A percentile compares a stretch with the other conserved stretches of the same genome.
These are phyloP conservation scores for Oryzias celebensis DNA, from an alignment of 2,113 vertebrate species.

Conservation along the genomic window DNA sequence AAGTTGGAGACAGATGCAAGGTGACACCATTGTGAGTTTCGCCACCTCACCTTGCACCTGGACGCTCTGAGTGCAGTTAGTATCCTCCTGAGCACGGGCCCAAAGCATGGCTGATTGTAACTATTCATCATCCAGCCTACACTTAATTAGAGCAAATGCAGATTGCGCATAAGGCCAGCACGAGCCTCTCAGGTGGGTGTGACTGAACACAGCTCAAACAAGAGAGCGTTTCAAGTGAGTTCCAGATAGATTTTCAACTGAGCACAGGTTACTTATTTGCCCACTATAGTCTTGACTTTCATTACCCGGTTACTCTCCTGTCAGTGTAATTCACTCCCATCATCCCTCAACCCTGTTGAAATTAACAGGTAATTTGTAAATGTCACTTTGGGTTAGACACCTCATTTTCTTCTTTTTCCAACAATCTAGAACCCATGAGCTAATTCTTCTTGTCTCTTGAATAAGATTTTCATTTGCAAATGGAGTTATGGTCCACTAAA, in stretches of 20 bases:
- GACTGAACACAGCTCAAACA: conserved; percentile 41
- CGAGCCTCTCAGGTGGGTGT: conserved; percentile 49
- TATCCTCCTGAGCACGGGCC: conserved; percentile 75
- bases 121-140: conserved; percentile 69
- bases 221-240: conserved; percentile 56
- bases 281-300: conserved; percentile 86
- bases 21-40: conserved; percentile 70
- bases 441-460: conserved; percentile 99
- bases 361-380: conserved; percentile 99
- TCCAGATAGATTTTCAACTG: conserved; percentile 48
- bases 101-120: conserved; percentile 79
- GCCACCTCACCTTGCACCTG: conserved; percentile 69
- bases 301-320: conserved; percentile 89
- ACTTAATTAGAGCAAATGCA: conserved; percentile 62
- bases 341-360: conserved; percentile 99
- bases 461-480: conserved; percentile 99
- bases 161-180: conserved; percentile 31
- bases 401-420: conserved; percentile 98
- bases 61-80: conserved; percentile 52
- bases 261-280: conserved; percentile 82
- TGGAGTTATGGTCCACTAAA: conserved; percentile 98
- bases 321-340: conserved; percentile 95
- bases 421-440: conserved; percentile 88
- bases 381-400: conserved; percentile 99
- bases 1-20: conserved; percentile 66